Evolutionary conservation across 30 jellyfish, hydroid and myxozoan genomes (phyloP).

Genomic region (Morbakka virulenta): DNA sequence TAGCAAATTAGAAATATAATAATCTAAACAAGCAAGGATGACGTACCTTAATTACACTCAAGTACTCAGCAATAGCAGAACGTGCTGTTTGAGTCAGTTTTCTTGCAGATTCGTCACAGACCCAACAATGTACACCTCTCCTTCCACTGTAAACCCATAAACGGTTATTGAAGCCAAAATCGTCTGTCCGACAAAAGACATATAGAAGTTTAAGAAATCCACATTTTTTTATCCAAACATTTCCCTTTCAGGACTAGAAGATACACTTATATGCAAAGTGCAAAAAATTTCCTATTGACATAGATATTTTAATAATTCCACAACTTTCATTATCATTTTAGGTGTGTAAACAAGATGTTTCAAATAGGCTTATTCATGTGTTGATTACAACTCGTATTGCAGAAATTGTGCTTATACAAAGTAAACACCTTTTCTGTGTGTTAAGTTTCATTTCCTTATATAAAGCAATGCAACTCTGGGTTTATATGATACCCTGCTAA

Average conservation of each 20-base stretch:
- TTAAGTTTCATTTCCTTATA: no score
- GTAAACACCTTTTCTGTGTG: no score
- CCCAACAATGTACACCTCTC: conserved; percentile 99
- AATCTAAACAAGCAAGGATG: no score
- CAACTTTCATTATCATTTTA: no score
- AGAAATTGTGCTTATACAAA: no score
- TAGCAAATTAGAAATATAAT: not conserved
- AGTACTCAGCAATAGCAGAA: conserved; percentile 92
- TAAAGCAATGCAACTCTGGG: no score
- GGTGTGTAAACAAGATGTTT: no score
- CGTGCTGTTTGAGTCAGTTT: conserved; percentile 81
- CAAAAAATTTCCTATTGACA: not conserved
- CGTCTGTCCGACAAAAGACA: conserved; percentile 53
- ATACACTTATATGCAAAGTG: not conserved
- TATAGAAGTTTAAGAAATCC: not conserved
- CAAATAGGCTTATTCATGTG: no score
- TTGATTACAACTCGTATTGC: no score
- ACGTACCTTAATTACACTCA: conserved; percentile 86
- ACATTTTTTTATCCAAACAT: not conserved
- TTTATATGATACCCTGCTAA: no score
- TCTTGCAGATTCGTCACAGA: conserved; percentile 90
- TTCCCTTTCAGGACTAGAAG: not conserved
- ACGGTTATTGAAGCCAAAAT: conserved; percentile 89
- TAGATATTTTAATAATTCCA: no score
- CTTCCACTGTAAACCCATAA: conserved; percentile 99